phyloP scores from a whole-genome alignment of 2,888 invertebrate species.

The Troides oblongomaculatus region DNA sequence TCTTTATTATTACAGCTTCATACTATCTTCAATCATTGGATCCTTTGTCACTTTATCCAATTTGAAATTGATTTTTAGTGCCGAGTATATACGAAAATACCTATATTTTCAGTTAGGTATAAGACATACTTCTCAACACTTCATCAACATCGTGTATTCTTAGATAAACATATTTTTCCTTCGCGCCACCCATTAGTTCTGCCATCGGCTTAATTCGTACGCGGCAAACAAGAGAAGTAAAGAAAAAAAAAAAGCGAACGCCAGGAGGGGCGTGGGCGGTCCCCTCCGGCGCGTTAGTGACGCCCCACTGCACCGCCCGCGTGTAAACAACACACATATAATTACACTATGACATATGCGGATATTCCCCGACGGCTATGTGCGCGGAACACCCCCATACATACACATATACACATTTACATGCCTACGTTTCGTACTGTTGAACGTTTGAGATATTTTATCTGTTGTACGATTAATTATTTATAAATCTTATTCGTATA shows the following conservation, averaged over 20 bases:
- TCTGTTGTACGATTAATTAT: too few relatives aligned
- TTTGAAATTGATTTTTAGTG: too few relatives aligned
- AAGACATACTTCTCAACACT: too few relatives aligned
- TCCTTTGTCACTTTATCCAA: too few relatives aligned
- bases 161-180: conserved; percentile 23
- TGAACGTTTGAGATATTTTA: neutral
- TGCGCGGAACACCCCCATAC: conserved; percentile 27
- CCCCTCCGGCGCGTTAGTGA: conserved; percentile 60
- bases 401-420: conserved; percentile 4
- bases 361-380: conserved; percentile 31
- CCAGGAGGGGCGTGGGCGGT: conserved; percentile 50
- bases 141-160: conserved; percentile 3
- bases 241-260: conserved; percentile 35
- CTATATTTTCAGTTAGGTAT: too few relatives aligned
- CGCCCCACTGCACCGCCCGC: conserved; percentile 56
- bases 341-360: conserved; percentile 41
- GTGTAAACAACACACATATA: conserved; percentile 48
- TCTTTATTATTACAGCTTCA: too few relatives aligned
- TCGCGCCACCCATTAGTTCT: conserved; percentile 20
- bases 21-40: too few relatives aligned
- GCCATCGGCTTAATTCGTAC: conserved; percentile 31
- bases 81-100: too few relatives aligned
- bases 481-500: too few relatives aligned
- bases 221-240: conserved; percentile 30
- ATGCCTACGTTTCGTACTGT: neutral